These are phyloP conservation scores for Odontophorus gujanensis DNA, from an alignment of 2,113 vertebrate species.

Conservation along the genomic window DNA sequence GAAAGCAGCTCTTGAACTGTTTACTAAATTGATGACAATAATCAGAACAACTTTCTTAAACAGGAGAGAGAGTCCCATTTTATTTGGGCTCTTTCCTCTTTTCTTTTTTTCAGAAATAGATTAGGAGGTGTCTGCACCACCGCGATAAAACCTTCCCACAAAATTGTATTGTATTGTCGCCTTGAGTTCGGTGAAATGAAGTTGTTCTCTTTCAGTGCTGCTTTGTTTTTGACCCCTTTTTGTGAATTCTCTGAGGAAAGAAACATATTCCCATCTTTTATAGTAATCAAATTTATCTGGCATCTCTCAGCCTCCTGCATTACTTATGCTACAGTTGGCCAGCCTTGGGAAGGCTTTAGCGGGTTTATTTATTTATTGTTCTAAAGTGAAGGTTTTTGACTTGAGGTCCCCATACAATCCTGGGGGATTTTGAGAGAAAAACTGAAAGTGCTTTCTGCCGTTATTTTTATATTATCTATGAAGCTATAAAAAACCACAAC, in stretches of 20 bases:
- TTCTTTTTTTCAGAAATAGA: slow-evolving; percentile 77
- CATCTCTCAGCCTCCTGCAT: slow-evolving; percentile 86
- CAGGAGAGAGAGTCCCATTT: slow-evolving; percentile 74
- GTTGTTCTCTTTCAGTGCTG: slow-evolving; percentile 81
- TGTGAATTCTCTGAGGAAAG: slow-evolving; percentile 88
- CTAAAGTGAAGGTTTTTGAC: slow-evolving; percentile 88
- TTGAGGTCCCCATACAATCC: slow-evolving; percentile 77
- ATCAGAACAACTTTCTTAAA: slow-evolving; percentile 69
- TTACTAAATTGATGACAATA: slow-evolving; percentile 61
- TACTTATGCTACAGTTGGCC: slow-evolving; percentile 86
- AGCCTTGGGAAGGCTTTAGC: slow-evolving; percentile 80
- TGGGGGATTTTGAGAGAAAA: slow-evolving; percentile 68
- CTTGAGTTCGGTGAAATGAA: slow-evolving; percentile 81
- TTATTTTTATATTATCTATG: slow-evolving; percentile 18
- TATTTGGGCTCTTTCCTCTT: slow-evolving; percentile 77
- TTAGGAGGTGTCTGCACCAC: slow-evolving; percentile 79
- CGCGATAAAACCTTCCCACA: slow-evolving; percentile 79
- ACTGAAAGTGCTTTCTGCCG: slow-evolving; percentile 61
- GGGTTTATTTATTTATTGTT: slow-evolving; percentile 88
- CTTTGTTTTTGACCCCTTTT: slow-evolving; percentile 89
- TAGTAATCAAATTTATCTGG: slow-evolving; percentile 94
- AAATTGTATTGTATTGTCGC: slow-evolving; percentile 81
- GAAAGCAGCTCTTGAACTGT: slow-evolving; percentile 51
- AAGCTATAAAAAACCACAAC: not conserved
- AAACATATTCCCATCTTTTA: slow-evolving; percentile 89